phyloP scores from a whole-genome alignment of 2,113 vertebrate genomes.

The Dendropsophus ebraccatus region DNA sequence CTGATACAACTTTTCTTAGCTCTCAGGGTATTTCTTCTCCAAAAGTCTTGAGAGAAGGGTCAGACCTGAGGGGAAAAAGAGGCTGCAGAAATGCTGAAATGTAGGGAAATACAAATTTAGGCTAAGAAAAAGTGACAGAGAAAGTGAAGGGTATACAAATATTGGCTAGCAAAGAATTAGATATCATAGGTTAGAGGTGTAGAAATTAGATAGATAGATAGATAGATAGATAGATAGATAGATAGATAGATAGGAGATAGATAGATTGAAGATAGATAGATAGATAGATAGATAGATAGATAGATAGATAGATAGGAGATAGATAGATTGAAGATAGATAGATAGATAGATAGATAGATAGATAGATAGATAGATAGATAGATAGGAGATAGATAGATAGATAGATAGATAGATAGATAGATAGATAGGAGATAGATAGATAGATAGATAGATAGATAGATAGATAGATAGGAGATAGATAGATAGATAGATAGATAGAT shows the following conservation, averaged over 20 bases:
- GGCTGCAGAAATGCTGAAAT: neutral
- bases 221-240: neutral
- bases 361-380: neutral
- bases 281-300: constrained; percentile 24
- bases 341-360: neutral
- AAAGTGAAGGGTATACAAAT: neutral
- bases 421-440: constrained; percentile 23
- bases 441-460: neutral
- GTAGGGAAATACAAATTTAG: too few species aligned
- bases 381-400: neutral
- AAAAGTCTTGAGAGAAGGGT: too few species aligned
- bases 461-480: neutral
- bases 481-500: neutral
- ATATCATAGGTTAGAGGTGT: neutral
- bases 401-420: constrained; percentile 24
- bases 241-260: neutral
- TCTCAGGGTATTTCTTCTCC: neutral
- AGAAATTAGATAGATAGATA: neutral
- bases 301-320: neutral
- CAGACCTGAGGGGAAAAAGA: neutral
- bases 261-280: too few species aligned
- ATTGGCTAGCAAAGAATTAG: neutral
- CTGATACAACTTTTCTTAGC: neutral
- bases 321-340: neutral
- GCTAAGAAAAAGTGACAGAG: neutral